phyloP scores from a whole-genome alignment of 2,797 vertebrate genomes.

The Poeciliopsis infans region DNA sequence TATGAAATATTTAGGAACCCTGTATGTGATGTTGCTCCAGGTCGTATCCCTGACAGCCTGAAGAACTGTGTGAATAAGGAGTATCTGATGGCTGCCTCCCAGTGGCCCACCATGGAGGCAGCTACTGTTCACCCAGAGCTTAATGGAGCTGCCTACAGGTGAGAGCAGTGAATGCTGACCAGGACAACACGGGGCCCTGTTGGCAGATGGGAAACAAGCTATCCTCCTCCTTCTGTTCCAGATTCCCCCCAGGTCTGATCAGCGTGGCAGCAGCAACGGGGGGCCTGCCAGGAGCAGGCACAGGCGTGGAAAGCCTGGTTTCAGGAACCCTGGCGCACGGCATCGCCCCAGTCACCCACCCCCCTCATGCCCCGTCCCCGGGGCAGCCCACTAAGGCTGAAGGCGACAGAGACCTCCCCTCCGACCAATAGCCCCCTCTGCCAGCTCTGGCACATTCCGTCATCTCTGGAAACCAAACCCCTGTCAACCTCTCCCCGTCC shows the following conservation, averaged over 20 bases:
- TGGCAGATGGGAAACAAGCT: background rate
- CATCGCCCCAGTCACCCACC: conserved; percentile 89
- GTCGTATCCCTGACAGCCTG: conserved; percentile 92
- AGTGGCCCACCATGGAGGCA: conserved; percentile 91
- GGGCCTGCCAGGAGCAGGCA: conserved; percentile 84
- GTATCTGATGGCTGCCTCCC: conserved; percentile 91
- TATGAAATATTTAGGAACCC: background rate
- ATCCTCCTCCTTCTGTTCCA: conserved; percentile 58
- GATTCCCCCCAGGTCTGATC: conserved; percentile 90
- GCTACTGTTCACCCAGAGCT: conserved; percentile 90
- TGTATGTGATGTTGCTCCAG: conserved; percentile 64
- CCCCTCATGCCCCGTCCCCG: conserved; percentile 88
- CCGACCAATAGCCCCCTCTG: conserved; percentile 89
- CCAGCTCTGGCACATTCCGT: conserved; percentile 82
- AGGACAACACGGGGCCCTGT: background rate
- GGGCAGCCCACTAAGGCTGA: conserved; percentile 91
- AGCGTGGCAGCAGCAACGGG: conserved; percentile 86
- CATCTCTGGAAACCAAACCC: conserved; percentile 74
- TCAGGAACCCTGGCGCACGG: conserved; percentile 83
- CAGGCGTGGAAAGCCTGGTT: conserved; percentile 90
- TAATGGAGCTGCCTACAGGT: conserved; percentile 93
- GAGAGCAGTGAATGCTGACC: conserved; percentile 20
- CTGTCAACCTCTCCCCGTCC: conserved; percentile 35
- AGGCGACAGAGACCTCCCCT: conserved; percentile 94
- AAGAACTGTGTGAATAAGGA: conserved; percentile 98